phyloP scores from a whole-genome alignment of 2,113 vertebrate species.

The Myodes glareolus region DNA sequence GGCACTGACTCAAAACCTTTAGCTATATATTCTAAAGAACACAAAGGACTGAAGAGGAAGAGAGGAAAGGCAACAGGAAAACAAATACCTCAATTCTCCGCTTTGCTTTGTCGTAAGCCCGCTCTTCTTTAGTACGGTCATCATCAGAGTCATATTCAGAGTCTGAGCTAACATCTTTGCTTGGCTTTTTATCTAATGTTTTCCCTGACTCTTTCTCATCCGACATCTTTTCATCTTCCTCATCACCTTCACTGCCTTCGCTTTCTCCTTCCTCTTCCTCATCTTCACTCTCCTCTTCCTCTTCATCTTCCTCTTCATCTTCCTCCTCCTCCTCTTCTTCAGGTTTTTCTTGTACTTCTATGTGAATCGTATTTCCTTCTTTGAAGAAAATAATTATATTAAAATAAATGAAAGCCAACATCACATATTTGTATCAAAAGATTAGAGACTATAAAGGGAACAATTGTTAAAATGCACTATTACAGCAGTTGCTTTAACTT shows the following conservation, averaged over 20 bases:
- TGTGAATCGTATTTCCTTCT: conserved; percentile 95
- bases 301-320: conserved; percentile 82
- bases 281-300: conserved; percentile 90
- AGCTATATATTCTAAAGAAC: background rate
- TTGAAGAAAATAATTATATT: conserved; percentile 58
- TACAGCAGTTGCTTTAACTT: background rate
- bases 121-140: conserved; percentile 94
- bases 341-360: conserved; percentile 93
- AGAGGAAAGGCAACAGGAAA: background rate
- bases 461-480: background rate
- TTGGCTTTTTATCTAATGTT: conserved; percentile 83
- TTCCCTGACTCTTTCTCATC: conserved; percentile 85
- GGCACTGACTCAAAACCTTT: background rate
- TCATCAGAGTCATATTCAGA: conserved; percentile 95
- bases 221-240: conserved; percentile 90
- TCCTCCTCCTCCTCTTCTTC: conserved; percentile 85
- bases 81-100: conserved; percentile 94
- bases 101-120: conserved; percentile 95
- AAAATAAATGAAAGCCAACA: conserved; percentile 56
- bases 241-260: conserved; percentile 91
- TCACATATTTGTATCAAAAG: conserved; percentile 8
- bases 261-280: conserved; percentile 85
- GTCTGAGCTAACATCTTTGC: conserved; percentile 92
- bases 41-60: background rate
- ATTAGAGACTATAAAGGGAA: background rate